Conservation (phyloP, 2,888 invertebrate species). For the Drosophila koepferae region DNA sequence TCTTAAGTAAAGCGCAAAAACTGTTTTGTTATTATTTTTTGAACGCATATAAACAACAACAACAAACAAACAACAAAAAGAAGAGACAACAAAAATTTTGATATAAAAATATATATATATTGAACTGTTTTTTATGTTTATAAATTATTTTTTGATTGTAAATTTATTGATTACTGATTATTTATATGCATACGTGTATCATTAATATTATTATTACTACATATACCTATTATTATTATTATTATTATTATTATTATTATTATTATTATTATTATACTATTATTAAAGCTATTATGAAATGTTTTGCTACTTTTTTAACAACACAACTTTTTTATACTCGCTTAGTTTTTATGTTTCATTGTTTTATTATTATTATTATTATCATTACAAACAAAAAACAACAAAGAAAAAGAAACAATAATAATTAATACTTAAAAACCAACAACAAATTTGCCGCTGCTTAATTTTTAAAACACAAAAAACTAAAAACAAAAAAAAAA, state of each 20-base stretch:
- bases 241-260: constrained; percentile 34
- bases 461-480: constrained; percentile 43
- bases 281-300: constrained; percentile 57
- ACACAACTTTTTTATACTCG: constrained; percentile 76
- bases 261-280: constrained; percentile 49
- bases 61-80: constrained; percentile 15
- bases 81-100: constrained; percentile 27
- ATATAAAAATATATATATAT: constrained; percentile 60
- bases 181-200: constrained; percentile 65
- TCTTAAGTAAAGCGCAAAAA: constrained; percentile 68
- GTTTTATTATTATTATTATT: constrained; percentile 62
- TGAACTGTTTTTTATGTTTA: constrained; percentile 78
- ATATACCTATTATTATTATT: constrained; percentile 20
- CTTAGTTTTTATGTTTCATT: constrained; percentile 75
- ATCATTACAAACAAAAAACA: constrained; percentile 43
- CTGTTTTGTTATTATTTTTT: constrained; percentile 74
- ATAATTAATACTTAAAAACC: constrained; percentile 36
- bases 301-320: constrained; percentile 67
- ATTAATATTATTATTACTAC: constrained; percentile 51
- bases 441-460: constrained; percentile 43
- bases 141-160: constrained; percentile 77
- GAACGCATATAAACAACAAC: constrained; percentile 42
- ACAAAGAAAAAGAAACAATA: constrained; percentile 33
- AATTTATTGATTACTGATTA: constrained; percentile 77
- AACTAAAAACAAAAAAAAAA: constrained; percentile 35